Percentiles rank a stretch among this genome's conserved stretches.
Conservation (phyloP, 2,113 vertebrate species). For the Speoplatyrhinus poulsoni region DNA sequence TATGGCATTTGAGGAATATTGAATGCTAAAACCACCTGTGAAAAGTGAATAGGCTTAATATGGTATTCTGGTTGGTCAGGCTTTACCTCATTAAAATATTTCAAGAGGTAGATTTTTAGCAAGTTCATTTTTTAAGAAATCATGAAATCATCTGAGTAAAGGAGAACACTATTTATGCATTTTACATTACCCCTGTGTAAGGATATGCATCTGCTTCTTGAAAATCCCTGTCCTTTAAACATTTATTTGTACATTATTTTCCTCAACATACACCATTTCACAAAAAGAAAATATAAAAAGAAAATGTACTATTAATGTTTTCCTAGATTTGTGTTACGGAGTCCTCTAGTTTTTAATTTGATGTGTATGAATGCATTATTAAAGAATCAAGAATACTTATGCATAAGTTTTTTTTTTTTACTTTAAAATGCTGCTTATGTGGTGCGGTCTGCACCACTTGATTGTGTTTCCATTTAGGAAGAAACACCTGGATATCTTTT, state of each 20-base stretch:
- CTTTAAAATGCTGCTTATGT: too few relatives aligned
- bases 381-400: conserved; percentile 54
- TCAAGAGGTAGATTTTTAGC: conserved; percentile 39
- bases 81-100: conserved; percentile 57
- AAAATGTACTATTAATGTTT: conserved; percentile 59
- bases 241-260: conserved; percentile 24
- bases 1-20: conserved; percentile 32
- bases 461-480: too few relatives aligned
- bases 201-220: conserved; percentile 33
- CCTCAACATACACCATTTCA: conserved; percentile 28
- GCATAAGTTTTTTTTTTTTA: too few relatives aligned
- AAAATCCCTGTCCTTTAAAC: conserved; percentile 29
- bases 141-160: not conserved
- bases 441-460: too few relatives aligned
- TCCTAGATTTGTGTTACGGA: conserved; percentile 69
- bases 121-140: conserved; percentile 2
- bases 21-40: conserved; percentile 56
- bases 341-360: conserved; percentile 46
- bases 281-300: conserved; percentile 28
- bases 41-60: conserved; percentile 13
- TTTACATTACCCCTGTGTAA: conserved; percentile 5
- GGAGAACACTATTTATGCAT: conserved; percentile 11
- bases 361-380: conserved; percentile 65
- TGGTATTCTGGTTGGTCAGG: conserved; percentile 12
- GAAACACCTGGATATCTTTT: too few relatives aligned